phyloP scores from a whole-genome alignment of 2,113 vertebrate genomes.

The Procapra przewalskii region DNA sequence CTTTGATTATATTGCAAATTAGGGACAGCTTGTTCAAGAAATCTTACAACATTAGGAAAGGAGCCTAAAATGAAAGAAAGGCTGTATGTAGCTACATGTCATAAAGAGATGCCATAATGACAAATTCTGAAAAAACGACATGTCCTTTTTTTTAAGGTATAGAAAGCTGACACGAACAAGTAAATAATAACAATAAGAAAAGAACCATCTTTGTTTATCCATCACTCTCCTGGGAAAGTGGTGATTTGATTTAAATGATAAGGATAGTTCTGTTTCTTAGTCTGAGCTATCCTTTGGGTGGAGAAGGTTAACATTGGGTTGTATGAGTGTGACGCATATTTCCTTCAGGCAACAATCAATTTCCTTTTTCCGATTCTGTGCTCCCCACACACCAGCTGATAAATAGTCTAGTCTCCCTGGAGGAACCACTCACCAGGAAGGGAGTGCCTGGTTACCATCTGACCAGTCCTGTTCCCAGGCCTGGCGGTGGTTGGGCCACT shows the following conservation, averaged over 20 bases:
- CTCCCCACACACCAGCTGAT: slow-evolving; percentile 66
- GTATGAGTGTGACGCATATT: slow-evolving; percentile 60
- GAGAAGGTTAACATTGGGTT: slow-evolving; percentile 45
- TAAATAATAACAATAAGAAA: background rate
- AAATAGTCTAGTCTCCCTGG: slow-evolving; percentile 61
- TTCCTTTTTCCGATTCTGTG: slow-evolving; percentile 65
- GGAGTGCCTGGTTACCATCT: slow-evolving; percentile 56
- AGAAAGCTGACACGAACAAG: background rate
- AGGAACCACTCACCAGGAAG: slow-evolving; percentile 67
- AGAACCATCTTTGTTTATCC: background rate
- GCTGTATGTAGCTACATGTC: background rate
- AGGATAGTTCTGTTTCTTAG: background rate
- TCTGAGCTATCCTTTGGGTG: slow-evolving; percentile 46
- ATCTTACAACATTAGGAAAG: background rate
- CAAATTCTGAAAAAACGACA: background rate
- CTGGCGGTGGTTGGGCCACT: background rate
- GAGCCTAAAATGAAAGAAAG: background rate
- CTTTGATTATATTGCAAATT: background rate
- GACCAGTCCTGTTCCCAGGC: slow-evolving; percentile 50
- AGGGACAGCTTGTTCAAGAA: background rate
- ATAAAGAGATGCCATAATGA: background rate
- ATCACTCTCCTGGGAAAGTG: background rate
- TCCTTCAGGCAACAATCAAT: slow-evolving; percentile 68
- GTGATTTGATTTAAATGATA: slow-evolving; percentile 22
- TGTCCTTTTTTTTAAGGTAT: background rate